Evolutionary conservation across 2,113 vertebrate species (phyloP).

Genomic region (Propithecus coquereli): DNA sequence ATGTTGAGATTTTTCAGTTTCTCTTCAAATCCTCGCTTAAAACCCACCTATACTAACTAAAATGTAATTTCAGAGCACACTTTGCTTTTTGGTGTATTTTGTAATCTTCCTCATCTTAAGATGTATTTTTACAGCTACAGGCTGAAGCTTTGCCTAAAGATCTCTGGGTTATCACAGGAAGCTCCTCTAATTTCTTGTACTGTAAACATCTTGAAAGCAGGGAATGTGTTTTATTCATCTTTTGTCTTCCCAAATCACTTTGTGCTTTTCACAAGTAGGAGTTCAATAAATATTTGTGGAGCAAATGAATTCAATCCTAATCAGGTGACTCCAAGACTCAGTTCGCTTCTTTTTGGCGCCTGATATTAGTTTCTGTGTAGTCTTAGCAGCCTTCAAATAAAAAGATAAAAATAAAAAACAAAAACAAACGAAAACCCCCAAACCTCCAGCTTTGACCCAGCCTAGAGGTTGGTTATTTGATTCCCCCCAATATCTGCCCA

Average conservation of each 20-base stretch:
- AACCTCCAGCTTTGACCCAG: not conserved
- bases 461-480: not conserved
- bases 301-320: not conserved
- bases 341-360: not conserved
- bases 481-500: accelerated
- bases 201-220: not conserved
- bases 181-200: not conserved
- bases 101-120: constrained; percentile 42
- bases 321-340: not conserved
- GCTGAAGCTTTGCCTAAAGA: not conserved
- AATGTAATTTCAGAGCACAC: not conserved
- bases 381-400: not conserved
- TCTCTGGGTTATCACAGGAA: not conserved
- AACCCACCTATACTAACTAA: not conserved
- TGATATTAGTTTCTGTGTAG: not conserved
- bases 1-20: constrained; percentile 14
- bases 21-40: constrained; percentile 39
- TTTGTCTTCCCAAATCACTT: constrained; percentile 47
- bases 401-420: not conserved
- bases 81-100: constrained; percentile 11
- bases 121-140: not conserved
- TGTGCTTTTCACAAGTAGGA: constrained; percentile 24
- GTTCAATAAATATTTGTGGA: constrained; percentile 9
- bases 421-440: not conserved
- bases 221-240: constrained; percentile 31